Base-by-base conservation (phyloP, 1,140 invertebrate genomes). In the Bombus picipes region DNA sequence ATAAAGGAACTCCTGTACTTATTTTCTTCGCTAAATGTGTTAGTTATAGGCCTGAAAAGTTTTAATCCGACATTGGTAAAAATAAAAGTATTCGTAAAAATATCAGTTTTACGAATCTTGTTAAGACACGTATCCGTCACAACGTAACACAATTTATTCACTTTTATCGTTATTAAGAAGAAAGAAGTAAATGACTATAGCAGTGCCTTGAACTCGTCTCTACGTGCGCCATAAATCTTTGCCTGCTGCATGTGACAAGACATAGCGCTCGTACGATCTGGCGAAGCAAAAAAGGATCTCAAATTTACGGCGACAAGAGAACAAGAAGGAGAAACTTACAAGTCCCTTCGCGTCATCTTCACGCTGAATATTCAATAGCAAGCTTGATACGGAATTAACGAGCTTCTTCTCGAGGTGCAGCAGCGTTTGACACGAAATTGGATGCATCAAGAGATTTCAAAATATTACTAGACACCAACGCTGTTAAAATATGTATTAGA, bases 341-440 rank as follows among this genome's bases (percentile, higher is more conserved):
- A 78, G 32, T 84, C 74, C 82, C 78, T 57, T 32, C 75, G 62
- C 41, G 71, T 47, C n/a, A 32, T 59, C 34, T 34, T 59, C 53
- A n/a, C 41, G n/a, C 28, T 34, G 68, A 59, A 62, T 32, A 62
- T 72, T 72, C 37, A 73, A 53, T 8, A 53, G 47, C 15, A 22
- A 53, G 18, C 22, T 53, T 53, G 70, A 41, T 59, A 39, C 66
- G 66, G 34, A 78, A 84, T 78, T 84, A 78, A 84, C 66, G 66
- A 78, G 62, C 22, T 32, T 25, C 41, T 57, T 6, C 39, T 77
- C 74, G n/a, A 83, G n/a, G 6, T 53, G 47, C 47, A 53, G 18
- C 47, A 18, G 18, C 28, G 25, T 34, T 74, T 65, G 8, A n/a
- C 41, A 41, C 13, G 32, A 47, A 53, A 70, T 13, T 32, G 43